A percentile compares a stretch with the other conserved stretches of the same genome.
Conservation (phyloP, 1,140 invertebrate genomes). For the Zaprionus tsacasi region DNA sequence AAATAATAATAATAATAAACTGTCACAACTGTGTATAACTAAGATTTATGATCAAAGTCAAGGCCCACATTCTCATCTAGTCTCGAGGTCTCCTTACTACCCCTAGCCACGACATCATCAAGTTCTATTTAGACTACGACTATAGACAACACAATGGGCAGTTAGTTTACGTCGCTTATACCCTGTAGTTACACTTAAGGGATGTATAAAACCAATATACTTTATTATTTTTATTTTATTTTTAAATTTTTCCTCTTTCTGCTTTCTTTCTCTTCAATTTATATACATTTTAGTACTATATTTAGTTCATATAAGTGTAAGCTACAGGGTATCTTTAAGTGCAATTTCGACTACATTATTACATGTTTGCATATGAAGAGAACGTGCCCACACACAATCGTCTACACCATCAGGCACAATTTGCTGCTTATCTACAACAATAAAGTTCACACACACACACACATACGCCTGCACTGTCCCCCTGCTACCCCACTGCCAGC, state of each 20-base stretch:
- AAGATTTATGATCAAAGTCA: constrained; percentile 69
- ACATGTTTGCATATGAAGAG: constrained; percentile 2
- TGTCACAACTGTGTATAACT: constrained; percentile 53
- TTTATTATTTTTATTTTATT: no score
- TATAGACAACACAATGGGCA: not conserved
- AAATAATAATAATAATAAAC: constrained; percentile 35
- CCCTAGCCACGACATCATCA: no score
- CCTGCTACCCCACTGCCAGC: not conserved
- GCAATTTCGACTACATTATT: not conserved
- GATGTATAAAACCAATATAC: no score
- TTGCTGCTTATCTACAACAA: constrained; percentile 29
- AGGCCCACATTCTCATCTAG: constrained; percentile 27
- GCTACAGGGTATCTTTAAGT: constrained; percentile 1
- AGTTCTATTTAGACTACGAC: not conserved
- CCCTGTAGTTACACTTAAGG: not conserved
- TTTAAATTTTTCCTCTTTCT: not conserved
- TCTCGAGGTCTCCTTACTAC: no score
- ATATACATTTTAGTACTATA: no score
- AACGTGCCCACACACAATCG: constrained; percentile 21
- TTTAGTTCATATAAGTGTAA: no score
- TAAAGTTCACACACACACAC: constrained; percentile 12
- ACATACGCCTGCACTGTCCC: not conserved
- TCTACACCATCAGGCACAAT: constrained; percentile 25
- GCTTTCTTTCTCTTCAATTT: no score
- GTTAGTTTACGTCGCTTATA: not conserved